Conservation (phyloP, 2,888 invertebrate species). For the Escarpia spicata region DNA sequence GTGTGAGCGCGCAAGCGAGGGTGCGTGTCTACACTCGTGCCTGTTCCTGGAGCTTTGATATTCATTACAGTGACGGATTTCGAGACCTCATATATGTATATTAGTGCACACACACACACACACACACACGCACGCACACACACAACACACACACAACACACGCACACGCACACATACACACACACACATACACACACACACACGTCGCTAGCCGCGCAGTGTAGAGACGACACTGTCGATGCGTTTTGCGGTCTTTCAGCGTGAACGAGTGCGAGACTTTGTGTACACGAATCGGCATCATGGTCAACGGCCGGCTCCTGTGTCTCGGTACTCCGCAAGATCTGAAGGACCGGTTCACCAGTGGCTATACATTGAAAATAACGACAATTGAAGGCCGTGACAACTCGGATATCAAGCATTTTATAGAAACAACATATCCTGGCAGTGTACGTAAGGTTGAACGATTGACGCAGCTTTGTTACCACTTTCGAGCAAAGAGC, state of each 20-base stretch:
- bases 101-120: too few relatives aligned
- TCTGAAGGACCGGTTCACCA: background rate
- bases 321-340: background rate
- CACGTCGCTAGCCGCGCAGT: background rate
- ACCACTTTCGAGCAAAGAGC: too few relatives aligned
- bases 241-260: background rate
- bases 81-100: background rate
- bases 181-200: background rate
- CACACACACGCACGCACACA: too few relatives aligned
- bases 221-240: too few relatives aligned
- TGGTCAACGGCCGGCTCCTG: background rate
- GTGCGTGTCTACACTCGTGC: background rate
- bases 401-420: background rate
- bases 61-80: background rate
- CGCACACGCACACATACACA: too few relatives aligned
- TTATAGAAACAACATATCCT: background rate
- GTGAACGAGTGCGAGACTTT: background rate
- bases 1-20: background rate
- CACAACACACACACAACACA: too few relatives aligned
- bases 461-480: too few relatives aligned
- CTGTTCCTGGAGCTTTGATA: background rate
- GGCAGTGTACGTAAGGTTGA: too few relatives aligned
- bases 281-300: background rate
- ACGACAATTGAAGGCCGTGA: background rate
- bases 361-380: background rate